These are phyloP conservation scores for Campylorhamphus procurvoides DNA, from an alignment of 2,113 vertebrate species.

Conservation along the genomic window DNA sequence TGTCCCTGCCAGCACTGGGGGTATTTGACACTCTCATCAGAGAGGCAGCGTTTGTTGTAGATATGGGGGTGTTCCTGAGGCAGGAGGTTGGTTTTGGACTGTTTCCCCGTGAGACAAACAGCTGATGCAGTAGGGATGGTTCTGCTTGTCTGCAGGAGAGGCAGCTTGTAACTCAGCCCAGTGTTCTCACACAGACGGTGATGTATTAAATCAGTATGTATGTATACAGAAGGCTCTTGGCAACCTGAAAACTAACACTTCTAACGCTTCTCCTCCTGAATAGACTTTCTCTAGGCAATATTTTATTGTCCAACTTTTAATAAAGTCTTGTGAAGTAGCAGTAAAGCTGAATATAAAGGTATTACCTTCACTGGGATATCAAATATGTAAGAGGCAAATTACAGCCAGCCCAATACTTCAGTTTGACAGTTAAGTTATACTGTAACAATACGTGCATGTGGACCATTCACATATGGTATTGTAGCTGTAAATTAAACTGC, in stretches of 20 bases:
- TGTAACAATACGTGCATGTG: background rate
- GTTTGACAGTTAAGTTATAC: background rate
- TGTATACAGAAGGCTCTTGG: background rate
- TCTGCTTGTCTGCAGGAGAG: background rate
- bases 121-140: background rate
- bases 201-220: background rate
- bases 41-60: background rate
- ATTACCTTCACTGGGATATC: background rate
- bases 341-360: background rate
- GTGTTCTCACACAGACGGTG: background rate
- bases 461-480: background rate
- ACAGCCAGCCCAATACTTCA: background rate
- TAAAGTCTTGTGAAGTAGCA: background rate
- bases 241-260: background rate
- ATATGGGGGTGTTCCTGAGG: background rate
- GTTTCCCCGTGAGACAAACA: background rate
- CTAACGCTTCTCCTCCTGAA: background rate
- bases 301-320: constrained; percentile 1
- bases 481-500: background rate
- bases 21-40: background rate
- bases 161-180: background rate
- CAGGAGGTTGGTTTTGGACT: background rate
- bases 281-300: background rate
- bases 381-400: background rate
- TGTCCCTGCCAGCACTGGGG: background rate